Percentiles rank a stretch among this genome's conserved stretches.
Conservation (phyloP, 2,797 vertebrate genomes). For the Sebastiscus tertius region DNA sequence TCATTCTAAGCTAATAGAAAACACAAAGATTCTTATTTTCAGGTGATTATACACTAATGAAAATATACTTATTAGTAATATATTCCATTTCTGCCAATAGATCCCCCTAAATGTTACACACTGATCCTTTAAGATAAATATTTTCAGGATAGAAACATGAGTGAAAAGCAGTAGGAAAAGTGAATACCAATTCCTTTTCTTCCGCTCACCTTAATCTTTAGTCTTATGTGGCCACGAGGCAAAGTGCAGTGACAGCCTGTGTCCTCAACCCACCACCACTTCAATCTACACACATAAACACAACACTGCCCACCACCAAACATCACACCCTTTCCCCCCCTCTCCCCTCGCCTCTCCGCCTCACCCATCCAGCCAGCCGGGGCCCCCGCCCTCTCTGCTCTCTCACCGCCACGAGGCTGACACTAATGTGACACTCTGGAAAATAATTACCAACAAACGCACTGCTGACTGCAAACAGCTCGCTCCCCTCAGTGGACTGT, state of each 20-base stretch:
- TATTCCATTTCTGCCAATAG: too few relatives aligned
- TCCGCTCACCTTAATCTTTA: slow-evolving; percentile 27
- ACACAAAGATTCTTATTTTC: too few relatives aligned
- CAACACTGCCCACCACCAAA: slow-evolving; percentile 67
- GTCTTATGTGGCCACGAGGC: slow-evolving; percentile 51
- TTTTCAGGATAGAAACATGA: slow-evolving; percentile 6
- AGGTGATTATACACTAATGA: too few relatives aligned
- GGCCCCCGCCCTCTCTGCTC: slow-evolving; percentile 83
- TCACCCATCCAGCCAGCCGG: slow-evolving; percentile 59
- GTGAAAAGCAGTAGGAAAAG: slow-evolving; percentile 3
- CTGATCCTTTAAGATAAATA: background rate
- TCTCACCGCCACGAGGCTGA: slow-evolving; percentile 93
- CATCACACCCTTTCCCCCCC: slow-evolving; percentile 63
- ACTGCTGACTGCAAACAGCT: slow-evolving; percentile 97
- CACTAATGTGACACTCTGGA: slow-evolving; percentile 97
- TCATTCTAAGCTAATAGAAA: too few relatives aligned
- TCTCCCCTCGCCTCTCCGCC: slow-evolving; percentile 12
- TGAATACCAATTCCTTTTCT: background rate
- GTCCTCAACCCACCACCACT: slow-evolving; percentile 54
- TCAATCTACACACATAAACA: slow-evolving; percentile 52
- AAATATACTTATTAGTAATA: too few relatives aligned
- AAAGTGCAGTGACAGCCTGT: slow-evolving; percentile 64
- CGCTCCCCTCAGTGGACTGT: slow-evolving; percentile 94
- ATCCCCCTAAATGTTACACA: too few relatives aligned
- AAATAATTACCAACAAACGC: slow-evolving; percentile 99